phyloP scores from a whole-genome alignment of 2,797 vertebrate genomes.

The Gymnoscopelus microlampas region DNA sequence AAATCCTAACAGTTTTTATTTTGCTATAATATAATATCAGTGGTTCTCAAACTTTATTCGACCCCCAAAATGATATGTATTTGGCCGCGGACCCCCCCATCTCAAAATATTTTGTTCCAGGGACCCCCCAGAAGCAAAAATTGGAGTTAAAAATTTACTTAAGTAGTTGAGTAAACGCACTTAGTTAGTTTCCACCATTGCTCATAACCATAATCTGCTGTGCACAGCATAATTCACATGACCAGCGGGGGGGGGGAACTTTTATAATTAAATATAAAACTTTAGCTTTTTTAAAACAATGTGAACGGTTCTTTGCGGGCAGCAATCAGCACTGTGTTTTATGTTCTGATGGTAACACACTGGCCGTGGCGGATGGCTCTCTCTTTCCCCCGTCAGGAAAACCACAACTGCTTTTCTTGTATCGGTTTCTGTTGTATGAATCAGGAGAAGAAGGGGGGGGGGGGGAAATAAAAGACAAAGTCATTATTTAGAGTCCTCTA shows the following conservation, averaged over 20 bases:
- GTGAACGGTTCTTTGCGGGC: neutral
- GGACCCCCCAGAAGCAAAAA: no score
- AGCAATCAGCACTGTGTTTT: neutral
- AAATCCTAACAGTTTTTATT: no score
- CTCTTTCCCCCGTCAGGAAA: neutral
- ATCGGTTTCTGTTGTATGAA: neutral
- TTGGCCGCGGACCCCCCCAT: no score
- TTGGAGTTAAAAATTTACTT: no score
- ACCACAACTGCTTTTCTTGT: constrained; percentile 8
- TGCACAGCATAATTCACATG: neutral
- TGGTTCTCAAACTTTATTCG: no score
- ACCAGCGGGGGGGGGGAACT: neutral
- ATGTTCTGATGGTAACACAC: neutral
- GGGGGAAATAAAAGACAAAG: constrained; percentile 2
- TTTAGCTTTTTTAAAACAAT: neutral
- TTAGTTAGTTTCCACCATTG: neutral
- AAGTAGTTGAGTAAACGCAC: neutral
- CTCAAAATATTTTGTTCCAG: no score
- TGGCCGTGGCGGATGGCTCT: neutral
- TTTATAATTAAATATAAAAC: neutral
- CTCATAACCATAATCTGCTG: neutral
- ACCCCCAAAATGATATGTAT: no score
- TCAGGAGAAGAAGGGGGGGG: no score
- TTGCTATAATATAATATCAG: no score
- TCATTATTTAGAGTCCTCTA: neutral